phyloP scores from a whole-genome alignment of 2,888 invertebrate species.

The Coelogynopora nodosa region DNA sequence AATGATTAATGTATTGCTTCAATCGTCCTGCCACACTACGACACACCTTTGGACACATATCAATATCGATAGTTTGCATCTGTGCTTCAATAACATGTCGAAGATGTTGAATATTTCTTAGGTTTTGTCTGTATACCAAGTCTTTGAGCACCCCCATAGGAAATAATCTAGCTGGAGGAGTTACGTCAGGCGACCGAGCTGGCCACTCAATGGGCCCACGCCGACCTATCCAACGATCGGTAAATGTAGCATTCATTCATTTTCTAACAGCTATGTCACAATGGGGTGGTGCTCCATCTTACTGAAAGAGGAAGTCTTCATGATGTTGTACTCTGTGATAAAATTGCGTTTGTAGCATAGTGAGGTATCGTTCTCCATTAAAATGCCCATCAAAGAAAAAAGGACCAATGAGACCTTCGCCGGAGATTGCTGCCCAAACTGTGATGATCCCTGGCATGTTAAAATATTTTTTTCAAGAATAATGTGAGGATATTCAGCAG shows the following conservation, averaged over 20 bases:
- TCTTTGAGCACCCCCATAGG: neutral
- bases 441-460: conserved; percentile 12
- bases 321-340: neutral
- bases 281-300: conserved; percentile 20
- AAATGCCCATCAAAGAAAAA: neutral
- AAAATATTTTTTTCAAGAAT: neutral
- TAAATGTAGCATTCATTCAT: conserved; percentile 7
- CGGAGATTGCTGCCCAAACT: conserved; percentile 4
- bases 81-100: neutral
- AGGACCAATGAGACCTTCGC: conserved; percentile 18
- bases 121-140: neutral
- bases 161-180: neutral
- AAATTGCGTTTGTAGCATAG: conserved; percentile 11
- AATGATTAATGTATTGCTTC: conserved; percentile 18
- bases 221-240: conserved; percentile 25
- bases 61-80: conserved; percentile 25
- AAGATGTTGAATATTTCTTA: conserved; percentile 6
- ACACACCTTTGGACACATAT: conserved; percentile 14
- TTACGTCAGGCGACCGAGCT: neutral
- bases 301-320: conserved; percentile 4
- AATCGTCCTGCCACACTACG: conserved; percentile 24
- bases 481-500: conserved; percentile 3
- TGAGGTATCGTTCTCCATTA: conserved; percentile 24
- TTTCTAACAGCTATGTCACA: neutral
- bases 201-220: conserved; percentile 28